A percentile compares a stretch with the other conserved stretches of the same genome.
Evolutionary conservation across 2,113 vertebrate genomes (phyloP).

Genomic region (Myotis brandtii): DNA sequence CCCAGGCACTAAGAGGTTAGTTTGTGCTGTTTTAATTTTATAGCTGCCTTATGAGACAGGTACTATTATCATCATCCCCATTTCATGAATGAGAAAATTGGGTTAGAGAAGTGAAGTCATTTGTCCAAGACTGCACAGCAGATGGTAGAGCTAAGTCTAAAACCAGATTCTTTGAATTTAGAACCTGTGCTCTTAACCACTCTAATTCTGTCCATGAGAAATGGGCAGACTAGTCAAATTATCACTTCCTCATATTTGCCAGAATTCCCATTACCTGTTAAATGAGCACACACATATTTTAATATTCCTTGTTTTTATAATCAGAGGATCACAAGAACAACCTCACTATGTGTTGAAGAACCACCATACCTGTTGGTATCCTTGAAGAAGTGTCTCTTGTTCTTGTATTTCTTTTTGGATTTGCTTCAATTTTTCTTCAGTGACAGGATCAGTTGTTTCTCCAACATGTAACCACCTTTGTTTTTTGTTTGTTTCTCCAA

Average conservation of each 20-base stretch:
- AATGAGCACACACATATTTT: slow-evolving; percentile 39
- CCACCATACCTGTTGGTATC: slow-evolving; percentile 93
- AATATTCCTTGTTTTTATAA: background rate
- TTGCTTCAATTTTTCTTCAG: slow-evolving; percentile 89
- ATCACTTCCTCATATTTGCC: background rate
- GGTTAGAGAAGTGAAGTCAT: background rate
- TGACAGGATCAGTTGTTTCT: slow-evolving; percentile 80
- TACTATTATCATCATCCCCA: background rate
- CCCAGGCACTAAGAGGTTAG: background rate
- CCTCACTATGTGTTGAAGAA: background rate
- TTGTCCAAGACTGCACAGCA: background rate
- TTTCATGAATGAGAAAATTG: background rate
- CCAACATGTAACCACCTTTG: slow-evolving; percentile 79
- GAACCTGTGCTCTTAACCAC: background rate
- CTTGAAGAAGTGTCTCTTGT: slow-evolving; percentile 95
- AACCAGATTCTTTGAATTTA: background rate
- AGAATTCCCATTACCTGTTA: background rate
- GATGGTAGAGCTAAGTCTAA: background rate
- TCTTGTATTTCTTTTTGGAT: slow-evolving; percentile 93
- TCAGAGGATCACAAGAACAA: slow-evolving; percentile 27
- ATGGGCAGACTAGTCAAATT: background rate
- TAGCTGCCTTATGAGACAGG: background rate
- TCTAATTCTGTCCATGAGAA: background rate
- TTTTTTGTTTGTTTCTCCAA: slow-evolving; percentile 88
- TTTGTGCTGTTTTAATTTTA: background rate